Evolutionary conservation across 2,888 invertebrate genomes (phyloP), one percentile per base, ranked within the genome.

Genomic region (Spodoptera exigua): DNA sequence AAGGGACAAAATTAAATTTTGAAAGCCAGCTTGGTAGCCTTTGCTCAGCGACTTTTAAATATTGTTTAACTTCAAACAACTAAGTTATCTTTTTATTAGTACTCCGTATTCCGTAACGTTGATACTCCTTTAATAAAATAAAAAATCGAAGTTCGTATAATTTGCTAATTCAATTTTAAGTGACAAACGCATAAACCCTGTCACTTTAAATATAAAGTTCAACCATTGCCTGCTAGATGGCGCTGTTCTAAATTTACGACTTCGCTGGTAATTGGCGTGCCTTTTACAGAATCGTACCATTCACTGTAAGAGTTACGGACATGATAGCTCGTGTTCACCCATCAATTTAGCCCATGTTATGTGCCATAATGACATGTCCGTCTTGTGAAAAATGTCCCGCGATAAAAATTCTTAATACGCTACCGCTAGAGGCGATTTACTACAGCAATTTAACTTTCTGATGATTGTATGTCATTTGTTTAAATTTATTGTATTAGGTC

Each of bases 331-430:
- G 51, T 58, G 74, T 61, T 55, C 61, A 80, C 62, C 70, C 74
- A 55, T 60, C 64, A 66, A 81, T 83, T 83, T 73, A 36, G 46
- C 18, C 57, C 54, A 53, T 49, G 66, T 68, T 74, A 76, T 74
- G 66, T 64, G 65, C 61, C 67, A 62, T 82, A 81, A 80, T 80
- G 65, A 77, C 70, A 69, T 44, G 66, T 74, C 66, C 65, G 71
- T 61, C 56, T 70, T 52, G 65, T 81, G 82, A 85, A 81, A 84
- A 82, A 86, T 84, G 77, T 79, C 74, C 70, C 70, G 67, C 66
- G 72, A 86, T 85, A 80, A 80, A 27, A 62, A 65, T 45, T 71
- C 57, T 75, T 78, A 67, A 76, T 80, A 82, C 75, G 73, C 61
- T 76, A 47, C 61, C 48, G 84, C 85, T 79, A 46, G 52, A 55